Evolutionary conservation across 1,140 invertebrate genomes (phyloP).

Genomic region (Drosophila triauraria): DNA sequence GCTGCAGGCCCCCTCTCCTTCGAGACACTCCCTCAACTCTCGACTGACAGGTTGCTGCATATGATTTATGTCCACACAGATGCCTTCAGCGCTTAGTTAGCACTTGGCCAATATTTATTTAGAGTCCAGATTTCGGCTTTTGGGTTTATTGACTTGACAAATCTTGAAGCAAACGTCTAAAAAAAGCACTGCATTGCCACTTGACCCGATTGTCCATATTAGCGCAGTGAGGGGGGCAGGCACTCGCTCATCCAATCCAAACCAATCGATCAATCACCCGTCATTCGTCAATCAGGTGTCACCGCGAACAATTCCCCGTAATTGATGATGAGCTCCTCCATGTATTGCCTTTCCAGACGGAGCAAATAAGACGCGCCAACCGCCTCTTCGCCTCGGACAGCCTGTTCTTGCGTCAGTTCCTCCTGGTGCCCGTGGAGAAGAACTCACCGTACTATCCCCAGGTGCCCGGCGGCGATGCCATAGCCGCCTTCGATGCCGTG

Average conservation of each 20-base stretch:
- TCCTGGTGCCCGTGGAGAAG: conserved; percentile 91
- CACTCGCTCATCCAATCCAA: conserved; percentile 40
- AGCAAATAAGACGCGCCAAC: conserved; percentile 95
- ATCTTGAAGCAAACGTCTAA: conserved; percentile 6
- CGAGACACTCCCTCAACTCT: conserved; percentile 5
- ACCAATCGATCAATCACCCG: conserved; percentile 46
- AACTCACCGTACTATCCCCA: conserved; percentile 87
- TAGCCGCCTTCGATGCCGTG: conserved; percentile 50
- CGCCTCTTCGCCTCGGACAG: conserved; percentile 95
- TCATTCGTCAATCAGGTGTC: conserved; percentile 40
- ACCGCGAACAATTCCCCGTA: conserved; percentile 54
- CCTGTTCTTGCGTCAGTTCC: conserved; percentile 92
- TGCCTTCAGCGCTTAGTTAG: conserved; percentile 20
- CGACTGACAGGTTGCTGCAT: conserved; percentile 64
- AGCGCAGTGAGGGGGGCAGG: conserved; percentile 6
- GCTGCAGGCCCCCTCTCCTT: conserved; percentile 48
- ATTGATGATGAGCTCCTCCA: conserved; percentile 53
- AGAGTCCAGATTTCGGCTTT: conserved; percentile 24
- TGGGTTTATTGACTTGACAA: conserved; percentile 25
- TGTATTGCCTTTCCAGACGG: conserved; percentile 88
- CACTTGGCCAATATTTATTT: conserved; percentile 49
- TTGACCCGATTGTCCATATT: conserved; percentile 45
- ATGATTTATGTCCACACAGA: conserved; percentile 63
- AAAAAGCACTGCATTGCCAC: conserved; percentile 15
- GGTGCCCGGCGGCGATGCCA: conserved; percentile 58